Evolutionary conservation across 2,888 invertebrate species (phyloP), one percentile per base, ranked within the genome.

Genomic region (Mesoligia furuncula): DNA sequence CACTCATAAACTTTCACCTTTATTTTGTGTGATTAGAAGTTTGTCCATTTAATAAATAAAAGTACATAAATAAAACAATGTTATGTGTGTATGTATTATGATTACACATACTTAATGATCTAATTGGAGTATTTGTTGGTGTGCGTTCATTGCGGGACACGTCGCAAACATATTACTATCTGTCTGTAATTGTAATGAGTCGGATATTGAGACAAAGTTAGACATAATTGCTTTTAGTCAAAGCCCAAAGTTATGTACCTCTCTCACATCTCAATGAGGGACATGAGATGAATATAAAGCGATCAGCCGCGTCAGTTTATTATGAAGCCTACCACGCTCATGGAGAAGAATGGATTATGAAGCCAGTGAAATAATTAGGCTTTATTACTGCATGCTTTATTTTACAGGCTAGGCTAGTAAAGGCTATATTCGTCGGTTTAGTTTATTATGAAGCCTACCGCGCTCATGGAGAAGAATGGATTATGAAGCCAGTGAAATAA

Each of bases 171-270:
- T 57, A 57, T n/a, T 5, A 11, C 0, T 13, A 57, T n/a, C 54
- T 57, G 54, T 57, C n/a, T n/a, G n/a, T 57, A n/a, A n/a, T n/a
- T 45, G 11, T 48, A 27, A 64, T 13, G 45, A 31, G 3, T 11
- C 27, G 15, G 17, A 79, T 71, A 57, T 71, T 57, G n/a, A 73
- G 20, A n/a, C 2, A 0, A 74, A 64, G 31, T 39, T 3, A 64
- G 36, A 70, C 6, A 51, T 57, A 31, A 57, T 45, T 27, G 48
- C 31, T 59, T 36, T 59, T 15, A 64, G 31, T 42, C n/a, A 39
- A 57, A 45, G 39, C n/a, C 15, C 36, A 36, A 15, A 15, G 71
- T 67, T 72, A 68, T 24, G 48, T 31, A 42, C 17, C 67, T 36
- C 15, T 24, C 48, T 48, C 48, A 45, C 65, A 42, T 42, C 42